Percentiles rank a stretch among this genome's conserved stretches.
phyloP scores from a whole-genome alignment of 2,113 vertebrate genomes.

The Peucedramus taeniatus region DNA sequence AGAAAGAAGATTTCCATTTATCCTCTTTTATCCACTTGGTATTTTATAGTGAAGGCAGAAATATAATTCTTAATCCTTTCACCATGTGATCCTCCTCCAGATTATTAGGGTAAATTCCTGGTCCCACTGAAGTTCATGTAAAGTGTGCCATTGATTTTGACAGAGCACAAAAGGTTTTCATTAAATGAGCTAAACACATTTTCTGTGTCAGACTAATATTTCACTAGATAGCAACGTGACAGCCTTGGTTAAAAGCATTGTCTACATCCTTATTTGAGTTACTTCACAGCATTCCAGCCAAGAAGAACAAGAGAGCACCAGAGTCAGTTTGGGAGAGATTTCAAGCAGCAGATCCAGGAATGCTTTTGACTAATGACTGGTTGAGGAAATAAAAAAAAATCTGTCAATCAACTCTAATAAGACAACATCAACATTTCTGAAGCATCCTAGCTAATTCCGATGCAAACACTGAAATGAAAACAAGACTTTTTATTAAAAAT shows the following conservation, averaged over 20 bases:
- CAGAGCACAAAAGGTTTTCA: conserved; percentile 47
- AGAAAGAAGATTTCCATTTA: conserved; percentile 31
- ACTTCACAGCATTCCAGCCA: conserved; percentile 11
- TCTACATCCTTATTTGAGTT: conserved; percentile 10
- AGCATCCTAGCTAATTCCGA: not conserved
- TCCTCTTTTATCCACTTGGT: conserved; percentile 43
- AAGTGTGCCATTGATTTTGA: conserved; percentile 37
- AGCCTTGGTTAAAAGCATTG: not conserved
- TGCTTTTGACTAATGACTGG: not conserved
- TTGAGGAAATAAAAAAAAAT: conserved; percentile 10
- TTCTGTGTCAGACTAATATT: conserved; percentile 31
- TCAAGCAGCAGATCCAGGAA: not conserved
- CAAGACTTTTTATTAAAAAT: not conserved
- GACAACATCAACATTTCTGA: not conserved
- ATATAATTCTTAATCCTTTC: conserved; percentile 48
- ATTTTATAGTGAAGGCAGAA: conserved; percentile 54
- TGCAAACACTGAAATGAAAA: not conserved
- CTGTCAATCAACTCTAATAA: not conserved
- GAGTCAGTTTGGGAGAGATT: not conserved
- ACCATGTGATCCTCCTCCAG: conserved; percentile 48
- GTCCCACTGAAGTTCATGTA: conserved; percentile 2
- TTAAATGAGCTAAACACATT: conserved; percentile 39
- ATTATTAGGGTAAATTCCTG: conserved; percentile 41
- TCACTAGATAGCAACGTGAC: not conserved
- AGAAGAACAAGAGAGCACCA: not conserved